Evolutionary conservation across 2,888 invertebrate genomes (phyloP).

Genomic region (Psylliodes chrysocephalus): DNA sequence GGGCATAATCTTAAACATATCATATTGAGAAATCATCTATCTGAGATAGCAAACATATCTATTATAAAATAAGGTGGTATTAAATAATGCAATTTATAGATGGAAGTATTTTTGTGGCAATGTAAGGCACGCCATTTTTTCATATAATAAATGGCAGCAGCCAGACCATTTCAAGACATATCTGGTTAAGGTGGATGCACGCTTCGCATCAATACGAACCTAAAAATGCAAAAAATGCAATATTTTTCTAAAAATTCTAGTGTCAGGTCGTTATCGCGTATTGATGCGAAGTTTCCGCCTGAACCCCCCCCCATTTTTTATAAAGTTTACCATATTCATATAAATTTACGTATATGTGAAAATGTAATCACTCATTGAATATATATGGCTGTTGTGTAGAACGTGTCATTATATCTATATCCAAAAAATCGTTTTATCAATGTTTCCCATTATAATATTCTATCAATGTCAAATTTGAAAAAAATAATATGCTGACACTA

Average conservation of each 20-base stretch:
- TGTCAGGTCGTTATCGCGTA: constrained; percentile 65
- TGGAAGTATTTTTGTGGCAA: constrained; percentile 60
- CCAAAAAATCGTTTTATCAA: constrained; percentile 57
- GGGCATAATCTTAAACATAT: constrained; percentile 47
- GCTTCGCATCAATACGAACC: constrained; percentile 61
- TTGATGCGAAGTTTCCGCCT: constrained; percentile 59
- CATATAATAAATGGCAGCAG: constrained; percentile 49
- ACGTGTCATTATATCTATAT: constrained; percentile 58
- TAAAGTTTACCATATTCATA: constrained; percentile 59
- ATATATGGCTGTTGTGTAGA: constrained; percentile 62
- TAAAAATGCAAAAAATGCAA: constrained; percentile 52
- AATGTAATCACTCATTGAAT: constrained; percentile 46
- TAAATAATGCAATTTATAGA: constrained; percentile 53
- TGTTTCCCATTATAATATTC: constrained; percentile 62
- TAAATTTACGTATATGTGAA: constrained; percentile 49
- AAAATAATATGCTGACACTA: constrained; percentile 58
- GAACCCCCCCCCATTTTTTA: constrained; percentile 60
- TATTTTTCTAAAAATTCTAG: constrained; percentile 62
- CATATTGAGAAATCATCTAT: constrained; percentile 46
- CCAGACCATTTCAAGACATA: constrained; percentile 66
- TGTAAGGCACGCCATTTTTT: constrained; percentile 54
- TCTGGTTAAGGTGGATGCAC: constrained; percentile 58
- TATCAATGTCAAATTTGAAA: constrained; percentile 61
- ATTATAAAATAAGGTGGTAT: constrained; percentile 37
- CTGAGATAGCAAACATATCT: constrained; percentile 54